Percentiles rank a stretch among this genome's conserved stretches.
These are phyloP conservation scores for Semnopithecus entellus DNA, from an alignment of 2,113 vertebrate species.

Conservation along the genomic window DNA sequence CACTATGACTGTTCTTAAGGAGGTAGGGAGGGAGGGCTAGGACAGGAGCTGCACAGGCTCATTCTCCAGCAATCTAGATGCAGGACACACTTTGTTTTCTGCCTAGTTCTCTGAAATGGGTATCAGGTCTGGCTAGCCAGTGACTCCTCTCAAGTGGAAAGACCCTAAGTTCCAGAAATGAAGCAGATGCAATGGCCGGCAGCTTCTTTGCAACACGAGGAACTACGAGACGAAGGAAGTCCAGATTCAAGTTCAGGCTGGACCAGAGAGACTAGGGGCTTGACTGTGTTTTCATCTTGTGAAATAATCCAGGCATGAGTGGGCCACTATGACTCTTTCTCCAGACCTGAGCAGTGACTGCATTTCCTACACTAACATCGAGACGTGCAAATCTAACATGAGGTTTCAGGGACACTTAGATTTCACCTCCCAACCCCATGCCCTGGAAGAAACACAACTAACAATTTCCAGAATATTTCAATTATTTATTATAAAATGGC, in stretches of 20 bases:
- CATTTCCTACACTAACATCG: not conserved
- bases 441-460: not conserved
- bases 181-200: not conserved
- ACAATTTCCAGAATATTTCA: constrained; percentile 32
- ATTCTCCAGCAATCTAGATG: not conserved
- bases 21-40: not conserved
- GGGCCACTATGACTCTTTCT: not conserved
- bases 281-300: not conserved
- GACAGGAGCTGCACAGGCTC: not conserved
- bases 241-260: not conserved
- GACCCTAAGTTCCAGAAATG: not conserved
- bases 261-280: not conserved
- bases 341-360: not conserved
- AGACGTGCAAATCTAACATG: not conserved
- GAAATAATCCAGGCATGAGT: not conserved
- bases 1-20: not conserved
- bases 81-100: not conserved
- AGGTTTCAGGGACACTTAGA: not conserved
- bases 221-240: not conserved
- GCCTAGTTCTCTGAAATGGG: not conserved
- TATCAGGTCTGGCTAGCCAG: not conserved
- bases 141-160: not conserved
- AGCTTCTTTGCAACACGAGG: not conserved
- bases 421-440: not conserved
- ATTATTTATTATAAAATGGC: constrained; percentile 44